These are phyloP conservation scores for Amphilophus citrinellus DNA, from an alignment of 2,113 vertebrate genomes.

Conservation along the genomic window DNA sequence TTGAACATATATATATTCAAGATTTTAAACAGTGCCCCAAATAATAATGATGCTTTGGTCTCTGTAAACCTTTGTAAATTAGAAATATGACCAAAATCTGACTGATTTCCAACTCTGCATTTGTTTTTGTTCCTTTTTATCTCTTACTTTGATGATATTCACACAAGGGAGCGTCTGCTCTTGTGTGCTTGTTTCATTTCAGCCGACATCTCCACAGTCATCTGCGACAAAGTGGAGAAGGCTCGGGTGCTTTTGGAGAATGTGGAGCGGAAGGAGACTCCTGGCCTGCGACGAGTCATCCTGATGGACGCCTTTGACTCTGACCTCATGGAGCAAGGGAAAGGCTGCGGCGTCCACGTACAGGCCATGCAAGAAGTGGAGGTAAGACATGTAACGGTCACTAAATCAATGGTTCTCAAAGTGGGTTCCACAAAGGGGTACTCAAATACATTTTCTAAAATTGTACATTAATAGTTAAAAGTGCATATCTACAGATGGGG, in stretches of 20 bases:
- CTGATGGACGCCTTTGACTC: constrained; percentile 92
- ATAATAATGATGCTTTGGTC: neutral
- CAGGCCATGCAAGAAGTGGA: constrained; percentile 90
- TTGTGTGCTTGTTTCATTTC: constrained; percentile 51
- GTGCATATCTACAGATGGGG: too few relatives aligned
- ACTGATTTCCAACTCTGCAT: neutral
- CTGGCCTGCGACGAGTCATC: constrained; percentile 87
- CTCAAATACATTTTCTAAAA: neutral
- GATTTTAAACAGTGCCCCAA: neutral
- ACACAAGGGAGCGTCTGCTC: constrained; percentile 55
- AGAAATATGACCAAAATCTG: neutral
- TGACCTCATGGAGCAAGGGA: constrained; percentile 82
- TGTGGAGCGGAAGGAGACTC: constrained; percentile 87
- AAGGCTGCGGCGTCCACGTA: constrained; percentile 85
- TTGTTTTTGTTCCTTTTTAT: constrained; percentile 23
- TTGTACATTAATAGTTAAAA: neutral
- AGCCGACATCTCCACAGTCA: constrained; percentile 96
- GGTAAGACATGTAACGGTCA: constrained; percentile 68
- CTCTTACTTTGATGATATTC: constrained; percentile 44
- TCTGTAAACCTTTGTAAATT: neutral
- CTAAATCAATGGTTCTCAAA: too few relatives aligned
- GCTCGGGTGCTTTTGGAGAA: constrained; percentile 90
- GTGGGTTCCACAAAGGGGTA: too few relatives aligned
- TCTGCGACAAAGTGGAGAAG: constrained; percentile 94
- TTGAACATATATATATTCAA: neutral